Percentiles rank a stretch among this genome's conserved stretches.
phyloP scores from a whole-genome alignment of 1,140 invertebrate genomes.

The Drosophila leontia region DNA sequence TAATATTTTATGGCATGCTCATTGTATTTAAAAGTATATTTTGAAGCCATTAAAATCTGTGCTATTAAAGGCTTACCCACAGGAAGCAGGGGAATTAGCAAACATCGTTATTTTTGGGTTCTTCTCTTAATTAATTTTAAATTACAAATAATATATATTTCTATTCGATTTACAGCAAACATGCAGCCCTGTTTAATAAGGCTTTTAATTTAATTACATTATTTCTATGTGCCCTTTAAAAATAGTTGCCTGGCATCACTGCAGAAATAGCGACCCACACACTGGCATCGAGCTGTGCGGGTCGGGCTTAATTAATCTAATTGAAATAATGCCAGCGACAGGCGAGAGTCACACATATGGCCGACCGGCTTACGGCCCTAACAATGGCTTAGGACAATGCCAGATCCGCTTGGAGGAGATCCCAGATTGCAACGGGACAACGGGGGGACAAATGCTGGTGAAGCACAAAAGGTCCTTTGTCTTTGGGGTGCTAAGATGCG shows the following conservation, averaged over 20 bases:
- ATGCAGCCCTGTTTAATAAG: background rate
- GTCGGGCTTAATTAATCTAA: slow-evolving; percentile 53
- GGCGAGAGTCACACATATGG: slow-evolving; percentile 31
- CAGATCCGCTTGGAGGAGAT: slow-evolving; percentile 22
- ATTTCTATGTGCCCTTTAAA: slow-evolving; percentile 2
- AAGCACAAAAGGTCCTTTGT: slow-evolving; percentile 40
- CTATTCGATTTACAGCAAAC: background rate
- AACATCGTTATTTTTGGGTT: too few species aligned
- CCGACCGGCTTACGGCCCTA: slow-evolving; percentile 12
- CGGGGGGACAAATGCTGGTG: slow-evolving; percentile 4
- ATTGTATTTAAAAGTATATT: too few species aligned
- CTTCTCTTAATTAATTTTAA: too few species aligned
- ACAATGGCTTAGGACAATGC: slow-evolving; percentile 51
- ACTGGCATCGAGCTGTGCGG: slow-evolving; percentile 11
- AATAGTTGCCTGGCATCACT: slow-evolving; percentile 6
- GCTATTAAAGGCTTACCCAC: too few species aligned
- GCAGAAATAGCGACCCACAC: background rate
- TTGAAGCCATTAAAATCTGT: too few species aligned
- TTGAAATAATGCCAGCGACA: slow-evolving; percentile 51
- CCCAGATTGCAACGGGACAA: slow-evolving; percentile 18
- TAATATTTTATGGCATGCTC: too few species aligned
- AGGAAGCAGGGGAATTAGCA: too few species aligned
- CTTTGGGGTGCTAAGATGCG: background rate
- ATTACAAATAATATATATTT: background rate
- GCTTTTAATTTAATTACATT: background rate